Base-by-base conservation (phyloP, 2,888 invertebrate genomes). In the Eremobia ochroleuca region DNA sequence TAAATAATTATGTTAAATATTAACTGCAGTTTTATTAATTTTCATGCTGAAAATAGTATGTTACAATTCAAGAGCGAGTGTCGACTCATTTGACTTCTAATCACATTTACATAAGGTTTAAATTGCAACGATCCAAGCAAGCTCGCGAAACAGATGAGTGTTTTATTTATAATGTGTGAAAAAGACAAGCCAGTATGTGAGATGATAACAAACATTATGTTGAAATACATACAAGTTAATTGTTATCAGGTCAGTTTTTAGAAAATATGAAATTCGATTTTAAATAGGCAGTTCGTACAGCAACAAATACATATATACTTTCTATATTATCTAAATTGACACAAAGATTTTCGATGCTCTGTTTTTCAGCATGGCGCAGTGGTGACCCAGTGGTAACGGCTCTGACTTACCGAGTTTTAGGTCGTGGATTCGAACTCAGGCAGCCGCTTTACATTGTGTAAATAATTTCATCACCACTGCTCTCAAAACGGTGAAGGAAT, bases 1-100 rank as follows among this genome's bases (percentile, higher is more conserved):
- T 91, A 88, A 87, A 55, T 46, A 64, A 68, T 58, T 21, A 67
- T 37, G 21, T 58, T 73, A 11, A 61, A 61, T 15, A 43, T 21
- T 15, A 37, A 55, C 18, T 31, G 65, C n/a, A 18, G 46, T 62
- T 64, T 52, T 52, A 52, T 52, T 0, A 25, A 11, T 52, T 75
- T 74, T 66, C 18, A 52, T 65, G 34, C 21, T 55, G 3, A 21
- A 40, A 55, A 40, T 52, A 37, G 15, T 46, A 71, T 67, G 25
- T 31, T 46, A 2, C 31, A 15, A 49, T 49, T 34, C 34, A 49
- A 49, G 11, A 34, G 18, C 11, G 11, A 49, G 5, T 67, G 31
- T 31, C 46, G 21, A 67, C 25, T 55, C 55, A 68, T 21, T 2
- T 37, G 52, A 21, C 11, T 34, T 49, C 15, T n/a, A 34, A 67